Base-by-base conservation (phyloP, 2,113 vertebrate species). In the Opisthocomus hoazin region DNA sequence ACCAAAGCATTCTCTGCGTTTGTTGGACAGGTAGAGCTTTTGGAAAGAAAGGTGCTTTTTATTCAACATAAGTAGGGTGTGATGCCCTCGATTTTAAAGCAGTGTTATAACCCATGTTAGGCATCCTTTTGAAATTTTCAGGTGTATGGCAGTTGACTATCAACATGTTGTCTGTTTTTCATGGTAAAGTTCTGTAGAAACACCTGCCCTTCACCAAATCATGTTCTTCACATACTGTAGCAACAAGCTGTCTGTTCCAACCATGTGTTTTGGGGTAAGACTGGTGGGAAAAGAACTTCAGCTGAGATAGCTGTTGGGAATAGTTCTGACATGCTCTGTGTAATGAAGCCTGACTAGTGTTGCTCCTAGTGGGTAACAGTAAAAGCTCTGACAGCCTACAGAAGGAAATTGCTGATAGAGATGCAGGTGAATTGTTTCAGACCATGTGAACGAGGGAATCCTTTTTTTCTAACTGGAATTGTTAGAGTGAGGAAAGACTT, bases 1-100 rank as follows among this genome's bases (percentile, higher is more conserved):
- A 99, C 99, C 98, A 99, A 99, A 98, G 99, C 99, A 2, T 99
- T 99, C 97, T 99, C 99, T 94, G 99, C 99, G n/a, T 99, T 99
- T 97, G 99, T 99, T 95, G 99, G 99, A 96, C 99, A 99, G 99
- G 99, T 99, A 98, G 98, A 98, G 97, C 98, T 98, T 98, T 98
- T 98, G 98, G 98, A 98, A 97, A 98, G 98, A 98, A 98, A 98
- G 98, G 98, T 98, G 98, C 98, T 98, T 98, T 98, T 98, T 98
- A 98, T 98, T 98, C 97, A 96, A 98, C 97, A 98, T 98, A 95
- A 97, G 95, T 98, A 98, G 98, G 97, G 94, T 95, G 96, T 98
- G 96, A 97, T 96, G 68, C 97, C 96, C 97, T 97, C 93, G 74
- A 18, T 97, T 97, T 85, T 95, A 94, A 97, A 98, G 64, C 84